Percentiles rank a stretch among this genome's conserved stretches.
Conservation (phyloP, 2,888 invertebrate genomes). For the Alentia gelatinosa region DNA sequence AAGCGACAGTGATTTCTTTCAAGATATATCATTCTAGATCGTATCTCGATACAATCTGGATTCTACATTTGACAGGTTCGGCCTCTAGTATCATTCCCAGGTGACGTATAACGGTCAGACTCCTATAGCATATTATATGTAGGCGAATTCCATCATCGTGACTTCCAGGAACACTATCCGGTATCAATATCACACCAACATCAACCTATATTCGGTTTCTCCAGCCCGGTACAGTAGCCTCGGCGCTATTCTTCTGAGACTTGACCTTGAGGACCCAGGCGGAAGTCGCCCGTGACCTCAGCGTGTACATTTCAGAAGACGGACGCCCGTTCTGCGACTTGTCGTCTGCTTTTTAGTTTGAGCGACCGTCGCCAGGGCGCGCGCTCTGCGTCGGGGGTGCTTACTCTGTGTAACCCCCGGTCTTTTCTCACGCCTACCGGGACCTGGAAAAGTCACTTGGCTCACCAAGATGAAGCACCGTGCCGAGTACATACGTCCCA, state of each 20-base stretch:
- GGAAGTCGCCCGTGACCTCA: background rate
- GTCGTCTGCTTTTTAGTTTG: constrained; percentile 2
- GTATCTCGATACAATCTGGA: too few relatives aligned
- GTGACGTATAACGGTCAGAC: background rate
- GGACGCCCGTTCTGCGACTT: background rate
- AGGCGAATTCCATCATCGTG: background rate
- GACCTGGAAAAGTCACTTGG: background rate
- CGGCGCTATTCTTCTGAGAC: background rate
- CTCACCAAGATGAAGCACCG: background rate
- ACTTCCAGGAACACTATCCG: background rate
- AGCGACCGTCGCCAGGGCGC: background rate
- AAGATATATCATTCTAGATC: background rate
- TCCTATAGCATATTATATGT: background rate
- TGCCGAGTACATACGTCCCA: background rate
- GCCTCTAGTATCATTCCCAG: too few relatives aligned
- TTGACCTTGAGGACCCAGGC: background rate
- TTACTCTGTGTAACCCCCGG: background rate
- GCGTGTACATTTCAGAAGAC: background rate
- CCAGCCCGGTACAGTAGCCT: background rate
- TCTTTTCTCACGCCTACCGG: background rate
- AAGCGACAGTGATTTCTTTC: too few relatives aligned
- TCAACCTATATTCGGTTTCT: background rate
- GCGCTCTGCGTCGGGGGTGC: background rate
- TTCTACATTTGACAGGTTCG: too few relatives aligned
- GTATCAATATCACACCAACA: background rate